Percentiles rank a stretch among this genome's conserved stretches.
Conservation (phyloP, 30 jellyfish, hydroid and myxozoan species). For the Turritopsis rubra region DNA sequence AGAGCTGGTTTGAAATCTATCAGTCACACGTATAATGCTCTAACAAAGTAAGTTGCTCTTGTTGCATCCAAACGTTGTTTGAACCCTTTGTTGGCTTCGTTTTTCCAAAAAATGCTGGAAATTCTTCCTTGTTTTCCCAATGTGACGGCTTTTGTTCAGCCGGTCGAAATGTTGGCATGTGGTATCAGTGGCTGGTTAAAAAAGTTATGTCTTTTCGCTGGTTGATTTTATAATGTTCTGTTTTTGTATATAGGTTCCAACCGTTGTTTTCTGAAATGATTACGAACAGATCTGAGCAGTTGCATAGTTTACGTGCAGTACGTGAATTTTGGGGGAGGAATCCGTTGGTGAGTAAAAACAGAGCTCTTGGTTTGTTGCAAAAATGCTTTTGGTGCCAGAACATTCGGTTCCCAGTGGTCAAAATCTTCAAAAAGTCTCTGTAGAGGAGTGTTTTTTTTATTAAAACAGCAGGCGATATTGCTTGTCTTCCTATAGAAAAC, state of each 20-base stretch:
- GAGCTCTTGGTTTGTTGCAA: too few relatives aligned
- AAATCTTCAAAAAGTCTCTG: background rate
- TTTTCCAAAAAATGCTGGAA: too few relatives aligned
- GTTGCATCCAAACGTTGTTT: too few relatives aligned
- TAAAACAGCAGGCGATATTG: too few relatives aligned
- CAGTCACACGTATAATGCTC: constrained; percentile 96
- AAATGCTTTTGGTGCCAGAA: background rate
- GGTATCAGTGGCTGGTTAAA: too few relatives aligned
- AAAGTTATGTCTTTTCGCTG: too few relatives aligned
- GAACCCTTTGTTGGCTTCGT: too few relatives aligned
- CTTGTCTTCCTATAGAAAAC: too few relatives aligned
- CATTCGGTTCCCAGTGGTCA: background rate
- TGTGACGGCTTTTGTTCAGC: too few relatives aligned
- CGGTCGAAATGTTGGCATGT: too few relatives aligned
- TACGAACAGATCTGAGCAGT: constrained; percentile 64
- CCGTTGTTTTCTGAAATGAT: constrained; percentile 63
- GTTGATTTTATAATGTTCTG: too few relatives aligned
- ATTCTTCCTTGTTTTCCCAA: too few relatives aligned
- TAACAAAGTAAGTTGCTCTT: constrained; percentile 69
- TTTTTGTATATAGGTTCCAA: constrained; percentile 57
- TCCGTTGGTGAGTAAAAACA: constrained; percentile 48
- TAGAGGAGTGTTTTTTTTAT: background rate
- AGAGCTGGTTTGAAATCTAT: constrained; percentile 92
- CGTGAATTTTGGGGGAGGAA: constrained; percentile 88
- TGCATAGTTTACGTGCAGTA: constrained; percentile 67